phyloP scores from a whole-genome alignment of 2,888 invertebrate genomes.

The Athetis lepigone region DNA sequence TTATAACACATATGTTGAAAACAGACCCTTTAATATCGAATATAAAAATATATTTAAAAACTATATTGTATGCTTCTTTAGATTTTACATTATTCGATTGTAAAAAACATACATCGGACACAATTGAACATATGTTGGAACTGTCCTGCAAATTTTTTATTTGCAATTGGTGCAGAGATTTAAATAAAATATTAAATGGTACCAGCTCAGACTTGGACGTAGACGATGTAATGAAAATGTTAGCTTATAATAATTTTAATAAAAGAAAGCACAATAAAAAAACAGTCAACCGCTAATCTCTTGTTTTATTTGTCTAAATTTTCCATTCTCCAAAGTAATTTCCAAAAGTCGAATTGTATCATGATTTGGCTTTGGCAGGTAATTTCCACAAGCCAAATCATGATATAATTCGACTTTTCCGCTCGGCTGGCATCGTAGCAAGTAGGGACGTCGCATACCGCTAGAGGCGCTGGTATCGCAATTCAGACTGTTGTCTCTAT shows the following conservation, averaged over 20 bases:
- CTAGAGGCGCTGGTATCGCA: too few relatives aligned
- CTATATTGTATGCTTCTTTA: not conserved
- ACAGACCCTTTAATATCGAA: not conserved
- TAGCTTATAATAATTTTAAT: constrained; percentile 9
- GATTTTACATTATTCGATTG: constrained; percentile 21
- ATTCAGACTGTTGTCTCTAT: too few relatives aligned
- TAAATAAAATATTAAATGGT: constrained; percentile 18
- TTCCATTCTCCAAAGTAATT: constrained; percentile 5
- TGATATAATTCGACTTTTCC: too few relatives aligned
- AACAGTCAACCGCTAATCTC: constrained; percentile 9
- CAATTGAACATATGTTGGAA: constrained; percentile 3
- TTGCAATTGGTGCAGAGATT: constrained; percentile 15
- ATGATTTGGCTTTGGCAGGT: constrained; percentile 2
- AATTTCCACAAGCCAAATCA: too few relatives aligned
- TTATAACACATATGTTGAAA: not conserved
- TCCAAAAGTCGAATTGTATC: not conserved
- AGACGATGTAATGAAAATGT: not conserved
- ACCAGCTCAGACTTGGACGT: not conserved
- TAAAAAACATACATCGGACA: constrained; percentile 7
- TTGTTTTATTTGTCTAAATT: constrained; percentile 24
- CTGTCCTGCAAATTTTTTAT: constrained; percentile 21
- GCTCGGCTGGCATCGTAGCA: too few relatives aligned
- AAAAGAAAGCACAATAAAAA: constrained; percentile 24
- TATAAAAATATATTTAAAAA: constrained; percentile 4
- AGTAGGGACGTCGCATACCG: too few relatives aligned